Conservation (phyloP, 2,113 vertebrate genomes). For the Axis porcinus region DNA sequence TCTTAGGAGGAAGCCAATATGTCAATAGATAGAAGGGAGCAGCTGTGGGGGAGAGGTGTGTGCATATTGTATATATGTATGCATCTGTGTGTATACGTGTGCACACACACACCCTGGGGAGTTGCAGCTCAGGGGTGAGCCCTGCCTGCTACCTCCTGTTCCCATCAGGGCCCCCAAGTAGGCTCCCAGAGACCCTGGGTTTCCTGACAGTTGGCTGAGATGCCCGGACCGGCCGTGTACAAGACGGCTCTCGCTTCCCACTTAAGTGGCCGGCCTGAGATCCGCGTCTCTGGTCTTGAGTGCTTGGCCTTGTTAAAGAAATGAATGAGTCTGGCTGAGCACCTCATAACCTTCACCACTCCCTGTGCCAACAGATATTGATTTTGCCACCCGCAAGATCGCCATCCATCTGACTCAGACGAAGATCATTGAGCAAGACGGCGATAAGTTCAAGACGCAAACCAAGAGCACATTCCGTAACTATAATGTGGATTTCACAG, state of each 20-base stretch:
- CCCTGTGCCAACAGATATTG: constrained; percentile 85
- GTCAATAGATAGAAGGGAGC: background rate
- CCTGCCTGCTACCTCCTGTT: background rate
- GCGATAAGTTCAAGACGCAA: constrained; percentile 92
- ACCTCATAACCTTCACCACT: constrained; percentile 33
- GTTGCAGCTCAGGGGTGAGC: background rate
- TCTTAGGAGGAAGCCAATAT: background rate
- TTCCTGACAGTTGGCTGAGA: background rate
- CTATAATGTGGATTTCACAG: constrained; percentile 89
- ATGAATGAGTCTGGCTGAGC: constrained; percentile 12
- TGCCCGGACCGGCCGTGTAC: background rate
- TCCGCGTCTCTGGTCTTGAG: background rate
- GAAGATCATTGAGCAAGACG: constrained; percentile 91
- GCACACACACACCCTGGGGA: background rate
- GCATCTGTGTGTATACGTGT: background rate
- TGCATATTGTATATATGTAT: background rate
- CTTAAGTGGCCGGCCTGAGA: background rate
- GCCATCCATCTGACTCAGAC: constrained; percentile 90
- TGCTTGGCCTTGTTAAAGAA: constrained; percentile 49
- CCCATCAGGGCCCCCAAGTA: background rate
- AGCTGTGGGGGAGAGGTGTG: background rate
- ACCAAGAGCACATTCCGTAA: constrained; percentile 95
- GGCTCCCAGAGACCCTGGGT: too few relatives aligned
- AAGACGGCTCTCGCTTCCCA: background rate
- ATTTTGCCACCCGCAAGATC: constrained; percentile 97